These are phyloP conservation scores for Unio delphinus DNA, from an alignment of 2,888 invertebrate species.

Conservation along the genomic window DNA sequence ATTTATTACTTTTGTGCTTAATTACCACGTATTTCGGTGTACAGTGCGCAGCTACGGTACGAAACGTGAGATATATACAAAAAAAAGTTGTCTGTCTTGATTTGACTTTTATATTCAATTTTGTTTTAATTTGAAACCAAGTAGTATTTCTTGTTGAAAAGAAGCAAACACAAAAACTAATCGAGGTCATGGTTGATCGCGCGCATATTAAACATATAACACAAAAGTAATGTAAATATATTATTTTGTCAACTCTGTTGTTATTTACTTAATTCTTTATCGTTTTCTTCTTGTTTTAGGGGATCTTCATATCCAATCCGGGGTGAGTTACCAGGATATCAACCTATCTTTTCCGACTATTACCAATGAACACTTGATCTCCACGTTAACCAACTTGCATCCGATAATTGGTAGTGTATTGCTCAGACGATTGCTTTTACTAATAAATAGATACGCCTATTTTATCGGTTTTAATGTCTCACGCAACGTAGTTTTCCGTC, in stretches of 20 bases:
- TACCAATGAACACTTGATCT: slow-evolving; percentile 33
- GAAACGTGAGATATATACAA: too few species aligned
- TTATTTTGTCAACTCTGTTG: background rate
- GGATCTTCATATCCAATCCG: slow-evolving; percentile 26
- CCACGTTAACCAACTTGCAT: slow-evolving; percentile 32
- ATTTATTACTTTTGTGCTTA: too few species aligned
- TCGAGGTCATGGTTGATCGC: too few species aligned
- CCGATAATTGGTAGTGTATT: slow-evolving; percentile 41
- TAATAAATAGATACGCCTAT: background rate
- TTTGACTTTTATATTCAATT: too few species aligned
- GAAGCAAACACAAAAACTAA: too few species aligned
- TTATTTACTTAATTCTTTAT: background rate
- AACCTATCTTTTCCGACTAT: slow-evolving; percentile 34
- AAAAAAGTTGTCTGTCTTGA: too few species aligned
- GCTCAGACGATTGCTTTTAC: background rate
- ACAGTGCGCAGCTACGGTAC: too few species aligned
- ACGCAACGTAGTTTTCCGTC: background rate
- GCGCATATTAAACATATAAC: too few species aligned
- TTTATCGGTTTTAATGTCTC: background rate
- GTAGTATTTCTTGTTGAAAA: too few species aligned
- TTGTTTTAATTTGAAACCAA: too few species aligned
- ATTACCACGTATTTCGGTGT: too few species aligned
- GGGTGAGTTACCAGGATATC: slow-evolving; percentile 45
- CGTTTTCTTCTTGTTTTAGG: slow-evolving; percentile 28
- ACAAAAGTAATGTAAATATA: too few species aligned